Evolutionary conservation across 2,888 invertebrate genomes (phyloP), one percentile per base, ranked within the genome.

Genomic region (Lottia scabra): DNA sequence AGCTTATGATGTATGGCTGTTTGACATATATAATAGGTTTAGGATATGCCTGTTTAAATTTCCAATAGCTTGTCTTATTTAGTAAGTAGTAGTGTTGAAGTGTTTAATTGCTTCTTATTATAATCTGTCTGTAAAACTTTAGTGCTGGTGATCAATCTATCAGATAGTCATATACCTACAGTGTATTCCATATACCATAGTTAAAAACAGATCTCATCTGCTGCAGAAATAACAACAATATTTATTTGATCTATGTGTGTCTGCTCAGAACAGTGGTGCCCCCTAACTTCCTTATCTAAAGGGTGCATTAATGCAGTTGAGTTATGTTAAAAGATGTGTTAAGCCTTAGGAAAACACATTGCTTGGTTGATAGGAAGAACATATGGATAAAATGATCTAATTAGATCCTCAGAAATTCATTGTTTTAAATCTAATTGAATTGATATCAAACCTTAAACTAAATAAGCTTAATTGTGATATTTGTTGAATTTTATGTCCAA

Each of bases 21-120:
- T 56, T 56, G 56, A 56, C 56, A 19, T 23, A 5, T 23, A 19
- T 56, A 56, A 56, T 56, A 56, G 56, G 10, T 56, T 23, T 56
- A 19, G 56, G 56, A 56, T 56, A 56, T 56, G 56, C 56, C 56
- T 56, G 56, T 56, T 56, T 56, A 23, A 23, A 23, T 56, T 56
- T 56, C 19, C 19, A 56, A 56, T 56, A 23, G 56, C 56, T 23
- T 56, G 56, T 56, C 56, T 23, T 23, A 56, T 56, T 23, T 12
- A 56, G 19, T 56, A 56, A 23, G 23, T 23, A 19, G 23, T 56
- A 12, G 56, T 56, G 56, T 56, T 56, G 56, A 56, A 23, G 23
- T 19, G 56, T 23, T 12, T 56, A 23, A 56, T 56, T 19, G 23
- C 56, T 56, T 56, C 19, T 19, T 19, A 56, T 56, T 56, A 56